A percentile compares a stretch with the other conserved stretches of the same genome.
Conservation (phyloP, 2,113 vertebrate genomes). For the Pomatorhinus ruficollis region DNA sequence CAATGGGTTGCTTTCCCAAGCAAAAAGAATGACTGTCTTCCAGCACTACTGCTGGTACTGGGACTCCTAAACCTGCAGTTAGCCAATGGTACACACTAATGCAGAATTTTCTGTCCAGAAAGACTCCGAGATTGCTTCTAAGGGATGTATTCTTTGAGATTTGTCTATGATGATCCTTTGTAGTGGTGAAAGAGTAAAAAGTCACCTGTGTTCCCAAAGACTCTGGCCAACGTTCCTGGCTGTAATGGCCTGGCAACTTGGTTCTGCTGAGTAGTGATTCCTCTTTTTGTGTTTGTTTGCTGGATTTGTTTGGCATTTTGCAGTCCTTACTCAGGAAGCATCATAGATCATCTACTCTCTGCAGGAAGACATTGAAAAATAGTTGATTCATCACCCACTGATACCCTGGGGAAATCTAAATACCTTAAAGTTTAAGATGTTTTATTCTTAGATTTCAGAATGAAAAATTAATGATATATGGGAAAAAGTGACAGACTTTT, state of each 20-base stretch:
- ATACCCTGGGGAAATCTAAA: slow-evolving; percentile 68
- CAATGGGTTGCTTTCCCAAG: background rate
- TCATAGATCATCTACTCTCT: slow-evolving; percentile 45
- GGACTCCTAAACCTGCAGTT: background rate
- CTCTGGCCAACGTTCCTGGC: background rate
- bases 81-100: background rate
- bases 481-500: slow-evolving; percentile 31
- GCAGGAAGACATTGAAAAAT: slow-evolving; percentile 38
- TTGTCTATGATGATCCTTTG: background rate
- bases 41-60: background rate
- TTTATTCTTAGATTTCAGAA: slow-evolving; percentile 67
- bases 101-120: background rate
- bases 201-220: background rate
- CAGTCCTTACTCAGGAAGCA: background rate
- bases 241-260: background rate
- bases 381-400: slow-evolving; percentile 45
- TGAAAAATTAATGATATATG: slow-evolving; percentile 64
- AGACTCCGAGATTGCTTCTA: background rate
- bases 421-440: slow-evolving; percentile 61
- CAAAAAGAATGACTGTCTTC: background rate
- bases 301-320: slow-evolving; percentile 9
- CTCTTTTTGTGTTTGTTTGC: background rate
- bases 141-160: background rate
- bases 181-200: background rate
- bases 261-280: background rate